Evolutionary conservation across 2,113 vertebrate genomes (phyloP), one percentile per base, ranked within the genome.

Genomic region (Greenwoodochromis staneri): DNA sequence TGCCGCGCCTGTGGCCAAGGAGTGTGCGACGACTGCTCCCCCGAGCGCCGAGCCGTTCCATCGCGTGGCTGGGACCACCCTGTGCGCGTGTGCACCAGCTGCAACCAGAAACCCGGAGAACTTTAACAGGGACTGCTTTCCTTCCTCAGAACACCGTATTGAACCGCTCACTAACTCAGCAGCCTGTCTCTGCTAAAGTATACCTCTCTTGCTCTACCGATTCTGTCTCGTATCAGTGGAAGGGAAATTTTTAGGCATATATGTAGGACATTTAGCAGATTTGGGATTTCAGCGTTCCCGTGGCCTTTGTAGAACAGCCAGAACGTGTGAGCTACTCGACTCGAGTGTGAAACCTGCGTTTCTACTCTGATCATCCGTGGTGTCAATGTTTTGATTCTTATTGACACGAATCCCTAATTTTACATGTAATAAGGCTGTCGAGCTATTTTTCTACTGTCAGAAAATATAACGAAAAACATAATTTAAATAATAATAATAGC

Each of bases 11-110:
- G 99, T 3, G 99, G 99, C 84, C 98, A 99, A 95, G 98, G 99
- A 21, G 98, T 99, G 96, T 99, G 99, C 13, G 97, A 98, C 0
- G 97, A 99, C 84, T 99, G 98, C 94, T 99, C 98, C 9, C 96
- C 97, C 0, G 97, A 98, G 88, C 97, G 98, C 36, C 97, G 99
- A 49, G 81, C 98, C 0, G 98, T 99, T 42, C 98, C 99, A 7
- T 99, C 98, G 3, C 96, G 98, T 2, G 99, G 98, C 91, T 99
- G 99, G 99, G 98, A 99, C 96, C 98, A 99, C 95, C 98, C 98
- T 2, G 99, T 99, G 90, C 97, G 98, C 31, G 98, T 99, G 81
- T 99, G 99, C 95, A 91, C 97, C 93, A 96, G 96, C 94, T 99
- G 98, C 97, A 98, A 97, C 97, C 98, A 98, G 97, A 99, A 98